Evolutionary conservation across 2,113 vertebrate genomes (phyloP), one percentile per base, ranked within the genome.

Genomic region (Hepsetus odoe): DNA sequence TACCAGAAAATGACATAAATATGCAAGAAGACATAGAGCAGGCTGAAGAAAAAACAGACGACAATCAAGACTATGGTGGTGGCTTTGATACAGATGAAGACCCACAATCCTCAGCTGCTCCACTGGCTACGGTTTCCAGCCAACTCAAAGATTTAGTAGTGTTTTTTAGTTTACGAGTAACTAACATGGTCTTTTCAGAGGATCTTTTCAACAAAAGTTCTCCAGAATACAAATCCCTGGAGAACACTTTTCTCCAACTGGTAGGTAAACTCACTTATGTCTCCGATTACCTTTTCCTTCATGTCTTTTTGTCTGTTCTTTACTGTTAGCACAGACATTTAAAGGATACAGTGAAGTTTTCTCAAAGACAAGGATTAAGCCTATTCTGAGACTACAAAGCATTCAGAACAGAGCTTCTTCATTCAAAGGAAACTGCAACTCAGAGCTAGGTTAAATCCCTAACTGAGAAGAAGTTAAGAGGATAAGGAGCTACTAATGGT

Each of bases 161-260:
- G 51, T 96, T 99, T 90, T 97, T 99, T 93, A 98, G 97, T 83
- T 90, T 98, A 81, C 90, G 94, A 69, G 94, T 98, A 6, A 96
- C 96, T 80, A 97, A 98, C 90, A 91, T 97, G 92, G 93, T 92
- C 85, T 97, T 99, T 90, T 96, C 96, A 2, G 90, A 94, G 1
- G 92, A 94, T 88, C 93, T 98, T 80, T 98, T 96, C 94, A 96
- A 99, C 75, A 95, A 94, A 90, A 97, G 93, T 20, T 98, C 96
- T 0, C 75, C 87, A 18, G 96, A 98, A 67, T 98, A 98, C 89
- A 95, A 91, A 85, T 93, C 94, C 0, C 90, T 98, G 84, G 95
- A 98, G 85, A 95, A 96, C 68, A 94, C 91, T 38, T 98, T 98
- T 91, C 89, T 94, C 44, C 93, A 98, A 30, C 65, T 99, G 96